Base-by-base conservation (phyloP, 2,113 vertebrate species). In the Nesogale talazaci region DNA sequence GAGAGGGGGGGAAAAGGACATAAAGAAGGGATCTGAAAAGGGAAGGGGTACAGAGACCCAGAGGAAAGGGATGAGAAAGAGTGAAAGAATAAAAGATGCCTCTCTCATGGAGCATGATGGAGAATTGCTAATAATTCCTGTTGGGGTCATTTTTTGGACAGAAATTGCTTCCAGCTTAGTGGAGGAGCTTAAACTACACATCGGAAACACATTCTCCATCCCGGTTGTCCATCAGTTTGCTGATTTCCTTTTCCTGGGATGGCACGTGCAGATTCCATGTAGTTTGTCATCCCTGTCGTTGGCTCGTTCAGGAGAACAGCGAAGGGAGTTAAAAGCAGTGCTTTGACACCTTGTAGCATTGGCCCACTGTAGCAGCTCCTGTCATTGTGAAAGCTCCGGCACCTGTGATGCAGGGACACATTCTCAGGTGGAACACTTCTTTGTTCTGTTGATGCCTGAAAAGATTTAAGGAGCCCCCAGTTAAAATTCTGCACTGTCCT, bases 191-290 rank as follows among this genome's bases (percentile, higher is more conserved):
- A 63, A 0, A 40, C 57, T 78, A 34, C 57, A 80, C 29, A 63
- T 17, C 29, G 46, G 63, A 75, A 27, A 77, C n/a, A 77, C 61
- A 36, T 40, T 77, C 3, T 86, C 29, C 9, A 7, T 82, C 61
- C n/a, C 83, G 38, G 83, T 88, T 86, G 52, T 67, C 31, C 75
- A 77, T 94, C 67, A 77, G 19, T 86, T 94, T 75, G 56, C 70
- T 83, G 34, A 67, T 67, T 85, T 83, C 17, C 75, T 88, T 77
- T 87, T n/a, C 59, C 70, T 29, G 0, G 40, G 34, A 40, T 11
- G 7, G 40, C 74, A 23, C 83, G 85, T 88, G 80, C 90, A 63
- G 36, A n/a, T 70, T 27, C 14, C 25, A 59, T 74, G 91, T 72
- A 79, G 29, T 75, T 90, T 42, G n/a, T 63, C 74, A 46, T 36